phyloP scores from a whole-genome alignment of 2,888 invertebrate genomes.

The Lissocephala sabroskyi region DNA sequence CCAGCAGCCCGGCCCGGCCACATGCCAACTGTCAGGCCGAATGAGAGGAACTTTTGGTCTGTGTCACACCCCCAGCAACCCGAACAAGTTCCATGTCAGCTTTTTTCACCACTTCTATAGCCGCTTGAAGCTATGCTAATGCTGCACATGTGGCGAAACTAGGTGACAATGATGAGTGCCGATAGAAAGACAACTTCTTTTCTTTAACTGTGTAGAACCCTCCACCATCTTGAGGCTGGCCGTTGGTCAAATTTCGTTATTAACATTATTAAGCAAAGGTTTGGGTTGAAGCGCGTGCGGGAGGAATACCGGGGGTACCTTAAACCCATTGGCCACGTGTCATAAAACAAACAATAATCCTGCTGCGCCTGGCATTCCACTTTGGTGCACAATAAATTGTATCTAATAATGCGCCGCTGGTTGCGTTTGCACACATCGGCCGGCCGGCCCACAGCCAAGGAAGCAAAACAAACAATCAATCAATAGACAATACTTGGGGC shows the following conservation, averaged over 20 bases:
- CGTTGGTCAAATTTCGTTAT: conserved; percentile 33
- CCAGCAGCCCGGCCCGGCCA: background rate
- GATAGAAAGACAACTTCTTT: too few relatives aligned
- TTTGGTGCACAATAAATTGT: conserved; percentile 60
- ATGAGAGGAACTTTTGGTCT: conserved; percentile 42
- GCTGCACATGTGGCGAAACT: too few relatives aligned
- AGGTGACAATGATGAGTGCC: too few relatives aligned
- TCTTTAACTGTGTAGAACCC: too few relatives aligned
- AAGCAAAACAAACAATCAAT: conserved; percentile 62
- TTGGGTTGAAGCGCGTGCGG: conserved; percentile 21
- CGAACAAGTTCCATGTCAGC: conserved; percentile 8
- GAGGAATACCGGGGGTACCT: too few relatives aligned
- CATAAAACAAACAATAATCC: conserved; percentile 66
- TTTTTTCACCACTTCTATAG: conserved; percentile 6
- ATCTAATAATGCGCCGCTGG: conserved; percentile 54
- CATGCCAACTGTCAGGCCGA: conserved; percentile 5
- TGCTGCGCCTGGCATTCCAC: conserved; percentile 59
- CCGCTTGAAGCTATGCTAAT: background rate
- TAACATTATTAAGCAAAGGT: conserved; percentile 59
- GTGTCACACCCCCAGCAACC: conserved; percentile 35
- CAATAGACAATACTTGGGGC: conserved; percentile 57
- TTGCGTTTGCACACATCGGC: conserved; percentile 2
- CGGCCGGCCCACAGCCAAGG: background rate
- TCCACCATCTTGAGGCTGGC: too few relatives aligned
- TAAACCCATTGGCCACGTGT: conserved; percentile 42